Base-by-base conservation (phyloP, 2,888 invertebrate species). In the Eupithecia tripunctaria region DNA sequence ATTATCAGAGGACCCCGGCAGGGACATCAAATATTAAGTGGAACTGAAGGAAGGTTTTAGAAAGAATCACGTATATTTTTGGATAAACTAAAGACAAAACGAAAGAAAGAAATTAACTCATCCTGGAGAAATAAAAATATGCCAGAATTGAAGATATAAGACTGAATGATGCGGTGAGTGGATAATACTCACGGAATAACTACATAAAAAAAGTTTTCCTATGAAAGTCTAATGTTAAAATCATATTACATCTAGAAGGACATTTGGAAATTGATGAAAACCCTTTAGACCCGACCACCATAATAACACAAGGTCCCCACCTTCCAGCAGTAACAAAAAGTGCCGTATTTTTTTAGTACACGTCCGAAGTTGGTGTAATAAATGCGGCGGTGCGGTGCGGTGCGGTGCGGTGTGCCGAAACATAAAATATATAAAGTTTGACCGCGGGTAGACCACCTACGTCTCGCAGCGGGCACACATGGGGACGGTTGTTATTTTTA, bases 361-460 rank as follows among this genome's bases (percentile, higher is more conserved):
- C 78, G 78, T 75, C 79, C 78, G 78, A 75, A 86, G 85, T 82
- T 79, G 84, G 84, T 83, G 88, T 90, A 91, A 92, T 91, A 93
- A 91, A 91, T 90, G 90, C 86, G 89, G 83, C 80, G 80, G 78
- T 79, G 78, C 76, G 81, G 80, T 78, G 82, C 76, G 81, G 80
- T 78, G 82, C 85, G 89, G 80, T 78, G 82, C 85, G 89, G 87
- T 87, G 87, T 81, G 86, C 86, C 86, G 84, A 85, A 86, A 91
- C 90, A 89, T 92, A 91, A 93, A 92, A 92, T 91, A 91, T 91
- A 92, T 92, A 92, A 92, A 93, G 91, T 93, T 93, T 92, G 93
- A 91, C 91, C 92, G 91, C 84, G 83, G 80, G 78, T 84, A 83
- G 86, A 86, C 89, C 90, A 92, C 91, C 91, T 91, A 89, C 83